Evolutionary conservation across 2,113 vertebrate species (phyloP), one percentile per base, ranked within the genome.

Genomic region (Scolopax mira): DNA sequence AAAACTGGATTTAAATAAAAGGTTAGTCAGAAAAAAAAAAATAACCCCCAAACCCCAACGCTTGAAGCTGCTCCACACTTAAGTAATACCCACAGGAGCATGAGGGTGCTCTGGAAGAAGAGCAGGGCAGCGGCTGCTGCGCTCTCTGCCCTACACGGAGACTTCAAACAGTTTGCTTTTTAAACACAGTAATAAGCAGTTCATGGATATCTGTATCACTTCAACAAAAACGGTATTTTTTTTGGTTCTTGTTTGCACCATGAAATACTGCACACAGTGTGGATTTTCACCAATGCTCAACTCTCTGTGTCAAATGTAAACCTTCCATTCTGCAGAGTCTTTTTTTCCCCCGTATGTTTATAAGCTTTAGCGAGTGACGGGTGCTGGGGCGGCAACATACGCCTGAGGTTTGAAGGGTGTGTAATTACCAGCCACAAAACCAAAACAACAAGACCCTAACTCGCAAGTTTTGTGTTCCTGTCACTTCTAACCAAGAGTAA

Each of bases 391-490:
- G 9, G 90, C 93, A 85, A 35, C 22, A 0, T 79, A 37, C 8
- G 18, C 58, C 92, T 54, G 73, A 80, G 52, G 79, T 89, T 95
- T 42, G 91, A 83, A 95, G 70, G 35, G 2, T 48, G 61, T 80
- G 64, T 72, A n/a, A 65, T 54, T 39, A 85, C 41, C 93, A 58
- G 91, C 85, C 95, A 94, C 87, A 89, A 52, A 96, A 69, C 72
- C 37, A 7, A n/a, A 85, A 11, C 9, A 13, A 17, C 19, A 85
- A 41, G 41, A 62, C 79, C 91, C 75, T 1, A 2, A 64, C 28
- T 90, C 95, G 69, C 4, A 14, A 86, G 66, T 96, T 98, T 96
- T 97, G 94, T 94, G 95, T 97, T 97, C 52, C 18, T 35, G 77
- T 94, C 79, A 96, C 88, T 86, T 91, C 89, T 94, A 96, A 95